These are phyloP conservation scores for Chrysolina americana DNA, from an alignment of 2,888 invertebrate species.

Conservation along the genomic window DNA sequence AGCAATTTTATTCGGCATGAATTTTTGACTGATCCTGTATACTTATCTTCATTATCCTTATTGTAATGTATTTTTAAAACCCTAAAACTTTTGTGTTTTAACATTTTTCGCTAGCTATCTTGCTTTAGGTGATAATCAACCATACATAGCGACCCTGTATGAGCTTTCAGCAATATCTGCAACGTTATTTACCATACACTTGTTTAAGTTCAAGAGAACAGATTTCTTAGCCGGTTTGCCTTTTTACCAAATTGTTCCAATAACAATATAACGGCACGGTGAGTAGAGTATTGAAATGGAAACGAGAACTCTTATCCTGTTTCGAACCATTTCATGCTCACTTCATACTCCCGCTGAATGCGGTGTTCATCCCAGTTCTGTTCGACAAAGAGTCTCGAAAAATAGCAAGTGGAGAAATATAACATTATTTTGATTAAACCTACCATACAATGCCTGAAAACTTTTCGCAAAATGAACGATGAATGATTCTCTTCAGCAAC, in stretches of 20 bases:
- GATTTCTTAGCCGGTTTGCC: not conserved
- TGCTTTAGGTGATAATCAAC: too few relatives aligned
- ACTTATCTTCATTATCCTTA: too few relatives aligned
- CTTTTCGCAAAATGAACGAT: slow-evolving; percentile 28
- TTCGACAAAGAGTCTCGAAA: slow-evolving; percentile 33
- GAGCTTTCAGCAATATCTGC: too few relatives aligned
- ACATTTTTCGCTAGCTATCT: too few relatives aligned
- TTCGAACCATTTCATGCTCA: slow-evolving; percentile 41
- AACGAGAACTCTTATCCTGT: slow-evolving; percentile 38
- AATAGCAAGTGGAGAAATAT: slow-evolving; percentile 19
- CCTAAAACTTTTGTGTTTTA: too few relatives aligned
- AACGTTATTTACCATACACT: too few relatives aligned
- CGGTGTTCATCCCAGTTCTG: slow-evolving; percentile 31
- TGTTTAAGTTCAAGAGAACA: too few relatives aligned
- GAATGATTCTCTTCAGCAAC: slow-evolving; percentile 31
- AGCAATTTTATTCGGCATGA: too few relatives aligned
- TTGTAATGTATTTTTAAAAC: too few relatives aligned
- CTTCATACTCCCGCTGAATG: slow-evolving; percentile 33
- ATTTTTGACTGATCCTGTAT: too few relatives aligned
- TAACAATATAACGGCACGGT: slow-evolving; percentile 38
- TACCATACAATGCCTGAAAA: slow-evolving; percentile 34
- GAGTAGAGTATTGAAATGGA: slow-evolving; percentile 47
- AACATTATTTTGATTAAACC: slow-evolving; percentile 43
- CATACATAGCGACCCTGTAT: too few relatives aligned
- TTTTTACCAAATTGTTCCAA: slow-evolving; percentile 39